Percentiles rank a stretch among this genome's conserved stretches.
Conservation (phyloP, 2,113 vertebrate genomes). For the Lophotis ruficrista region DNA sequence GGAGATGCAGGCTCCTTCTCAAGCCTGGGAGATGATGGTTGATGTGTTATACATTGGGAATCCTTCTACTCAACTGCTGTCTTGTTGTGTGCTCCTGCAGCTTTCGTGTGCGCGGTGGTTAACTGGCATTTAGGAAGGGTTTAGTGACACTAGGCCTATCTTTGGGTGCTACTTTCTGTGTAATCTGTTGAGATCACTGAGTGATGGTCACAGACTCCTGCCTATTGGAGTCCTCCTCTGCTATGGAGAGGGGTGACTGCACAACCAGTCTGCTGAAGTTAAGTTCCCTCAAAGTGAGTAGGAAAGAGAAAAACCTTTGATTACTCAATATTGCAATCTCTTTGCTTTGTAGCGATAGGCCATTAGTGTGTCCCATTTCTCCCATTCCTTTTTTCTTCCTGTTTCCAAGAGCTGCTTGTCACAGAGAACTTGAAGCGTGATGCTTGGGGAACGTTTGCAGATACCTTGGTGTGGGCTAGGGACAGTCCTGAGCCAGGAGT, state of each 20-base stretch:
- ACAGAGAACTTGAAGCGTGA: neutral
- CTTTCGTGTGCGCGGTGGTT: rapidly evolving
- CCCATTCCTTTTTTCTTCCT: neutral
- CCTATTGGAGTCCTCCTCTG: neutral
- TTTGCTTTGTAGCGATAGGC: neutral
- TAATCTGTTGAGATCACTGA: rapidly evolving
- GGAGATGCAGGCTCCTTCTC: neutral
- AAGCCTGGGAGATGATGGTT: neutral
- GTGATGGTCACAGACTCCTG: neutral
- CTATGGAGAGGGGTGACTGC: neutral
- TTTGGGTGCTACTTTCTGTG: neutral
- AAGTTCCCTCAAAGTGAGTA: neutral
- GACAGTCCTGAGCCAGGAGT: neutral
- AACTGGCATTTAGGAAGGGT: rapidly evolving
- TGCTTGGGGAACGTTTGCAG: neutral
- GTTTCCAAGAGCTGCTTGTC: neutral
- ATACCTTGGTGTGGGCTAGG: neutral
- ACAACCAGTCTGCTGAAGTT: neutral
- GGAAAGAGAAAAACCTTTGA: neutral
- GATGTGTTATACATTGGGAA: rapidly evolving
- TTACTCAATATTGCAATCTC: neutral
- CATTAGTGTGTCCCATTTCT: neutral
- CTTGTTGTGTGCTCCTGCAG: neutral
- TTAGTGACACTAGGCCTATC: rapidly evolving
- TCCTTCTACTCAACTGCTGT: neutral